Evolutionary conservation across 2,113 vertebrate species (phyloP).

Genomic region (Bubalus kerabau): DNA sequence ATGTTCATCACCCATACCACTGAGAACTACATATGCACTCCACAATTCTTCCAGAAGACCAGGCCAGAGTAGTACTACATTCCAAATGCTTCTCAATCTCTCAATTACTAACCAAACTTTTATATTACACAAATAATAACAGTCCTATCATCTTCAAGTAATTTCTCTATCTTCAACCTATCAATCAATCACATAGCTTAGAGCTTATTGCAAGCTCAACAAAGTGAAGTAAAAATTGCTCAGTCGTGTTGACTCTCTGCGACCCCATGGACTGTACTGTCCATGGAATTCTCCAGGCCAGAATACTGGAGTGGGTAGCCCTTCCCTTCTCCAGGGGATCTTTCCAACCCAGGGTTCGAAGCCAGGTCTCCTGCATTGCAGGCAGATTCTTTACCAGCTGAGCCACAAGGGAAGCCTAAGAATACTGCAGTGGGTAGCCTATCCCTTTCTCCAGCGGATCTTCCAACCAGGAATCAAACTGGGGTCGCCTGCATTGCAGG

Average conservation of each 20-base stretch:
- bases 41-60: background rate
- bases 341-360: background rate
- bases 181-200: background rate
- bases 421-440: background rate
- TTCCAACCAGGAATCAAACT: background rate
- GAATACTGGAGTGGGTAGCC: background rate
- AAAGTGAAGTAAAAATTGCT: background rate
- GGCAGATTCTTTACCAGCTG: background rate
- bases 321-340: background rate
- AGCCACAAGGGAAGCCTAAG: background rate
- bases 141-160: background rate
- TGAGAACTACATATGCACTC: background rate
- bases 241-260: background rate
- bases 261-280: background rate
- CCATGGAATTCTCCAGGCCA: background rate
- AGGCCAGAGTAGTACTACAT: background rate
- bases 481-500: background rate
- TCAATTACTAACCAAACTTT: background rate
- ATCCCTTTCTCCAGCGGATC: background rate
- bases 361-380: rapidly evolving
- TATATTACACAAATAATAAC: slow-evolving; percentile 20
- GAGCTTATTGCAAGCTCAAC: background rate
- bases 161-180: background rate
- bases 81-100: background rate
- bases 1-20: background rate